Conservation (phyloP, 2,113 vertebrate genomes). For the Leiothrix lutea region DNA sequence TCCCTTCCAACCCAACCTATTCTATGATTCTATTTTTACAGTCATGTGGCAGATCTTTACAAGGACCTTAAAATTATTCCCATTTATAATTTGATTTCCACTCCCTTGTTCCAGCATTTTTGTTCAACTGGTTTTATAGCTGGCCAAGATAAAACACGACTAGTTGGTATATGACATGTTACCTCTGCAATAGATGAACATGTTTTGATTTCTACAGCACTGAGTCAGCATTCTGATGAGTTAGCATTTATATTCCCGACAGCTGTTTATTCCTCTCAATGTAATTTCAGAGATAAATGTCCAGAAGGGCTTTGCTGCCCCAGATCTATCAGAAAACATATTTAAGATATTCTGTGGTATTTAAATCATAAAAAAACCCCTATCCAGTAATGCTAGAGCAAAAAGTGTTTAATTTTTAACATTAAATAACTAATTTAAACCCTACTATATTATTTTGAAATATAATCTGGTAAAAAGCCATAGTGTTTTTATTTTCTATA, state of each 20-base stretch:
- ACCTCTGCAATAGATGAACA: conserved; percentile 28
- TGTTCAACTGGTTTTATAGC: conserved; percentile 23
- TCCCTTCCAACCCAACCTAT: neutral
- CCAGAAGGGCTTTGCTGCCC: conserved; percentile 79
- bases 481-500: neutral
- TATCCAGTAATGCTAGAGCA: conserved; percentile 25
- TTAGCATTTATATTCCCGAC: conserved; percentile 73
- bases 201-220: conserved; percentile 64
- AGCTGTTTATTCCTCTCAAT: conserved; percentile 77
- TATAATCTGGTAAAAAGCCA: neutral
- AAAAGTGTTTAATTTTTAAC: neutral
- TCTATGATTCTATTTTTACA: neutral
- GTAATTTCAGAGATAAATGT: conserved; percentile 79
- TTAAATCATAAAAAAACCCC: conserved; percentile 45
- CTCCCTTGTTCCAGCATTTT: neutral
- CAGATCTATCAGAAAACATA: conserved; percentile 81
- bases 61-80: neutral
- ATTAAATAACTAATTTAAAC: conserved; percentile 20
- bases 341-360: conserved; percentile 72
- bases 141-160: conserved; percentile 13
- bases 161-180: conserved; percentile 45
- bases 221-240: conserved; percentile 73
- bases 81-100: neutral
- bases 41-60: neutral
- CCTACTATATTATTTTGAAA: neutral